Evolutionary conservation across 2,888 invertebrate species (phyloP).

Genomic region (Drosophila formosana): DNA sequence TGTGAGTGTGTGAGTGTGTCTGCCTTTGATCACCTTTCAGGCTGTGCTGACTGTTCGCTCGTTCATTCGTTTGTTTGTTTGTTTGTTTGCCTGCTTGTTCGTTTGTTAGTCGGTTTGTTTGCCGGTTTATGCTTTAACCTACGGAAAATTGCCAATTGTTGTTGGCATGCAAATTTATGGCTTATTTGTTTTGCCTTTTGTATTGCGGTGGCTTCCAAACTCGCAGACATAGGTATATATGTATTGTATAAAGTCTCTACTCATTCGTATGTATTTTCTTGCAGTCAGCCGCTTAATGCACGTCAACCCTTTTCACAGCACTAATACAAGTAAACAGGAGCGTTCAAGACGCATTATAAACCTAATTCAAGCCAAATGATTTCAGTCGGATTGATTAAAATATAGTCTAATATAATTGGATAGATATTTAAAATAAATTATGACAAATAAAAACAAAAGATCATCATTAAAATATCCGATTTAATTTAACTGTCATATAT

Average conservation of each 20-base stretch:
- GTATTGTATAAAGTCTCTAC: constrained; percentile 6
- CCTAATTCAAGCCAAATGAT: neutral
- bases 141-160: constrained; percentile 77
- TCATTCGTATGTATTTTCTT: constrained; percentile 17
- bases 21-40: constrained; percentile 40
- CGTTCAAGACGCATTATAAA: constrained; percentile 21
- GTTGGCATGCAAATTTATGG: constrained; percentile 82
- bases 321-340: constrained; percentile 57
- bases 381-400: too few relatives aligned
- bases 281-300: constrained; percentile 50
- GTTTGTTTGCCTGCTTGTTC: constrained; percentile 54
- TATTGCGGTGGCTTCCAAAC: constrained; percentile 31
- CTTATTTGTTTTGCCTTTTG: constrained; percentile 69
- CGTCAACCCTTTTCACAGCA: constrained; percentile 70
- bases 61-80: constrained; percentile 20
- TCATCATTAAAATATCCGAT: too few relatives aligned
- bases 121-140: constrained; percentile 63
- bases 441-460: too few relatives aligned
- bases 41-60: constrained; percentile 27
- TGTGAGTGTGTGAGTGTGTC: neutral
- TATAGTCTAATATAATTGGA: too few relatives aligned
- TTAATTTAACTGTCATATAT: too few relatives aligned
- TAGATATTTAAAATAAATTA: too few relatives aligned
- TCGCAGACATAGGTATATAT: constrained; percentile 24
- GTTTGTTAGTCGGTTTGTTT: constrained; percentile 60